A percentile compares a stretch with the other conserved stretches of the same genome.
phyloP scores from a whole-genome alignment of 2,797 vertebrate species.

The Pseudomugil gertrudae region DNA sequence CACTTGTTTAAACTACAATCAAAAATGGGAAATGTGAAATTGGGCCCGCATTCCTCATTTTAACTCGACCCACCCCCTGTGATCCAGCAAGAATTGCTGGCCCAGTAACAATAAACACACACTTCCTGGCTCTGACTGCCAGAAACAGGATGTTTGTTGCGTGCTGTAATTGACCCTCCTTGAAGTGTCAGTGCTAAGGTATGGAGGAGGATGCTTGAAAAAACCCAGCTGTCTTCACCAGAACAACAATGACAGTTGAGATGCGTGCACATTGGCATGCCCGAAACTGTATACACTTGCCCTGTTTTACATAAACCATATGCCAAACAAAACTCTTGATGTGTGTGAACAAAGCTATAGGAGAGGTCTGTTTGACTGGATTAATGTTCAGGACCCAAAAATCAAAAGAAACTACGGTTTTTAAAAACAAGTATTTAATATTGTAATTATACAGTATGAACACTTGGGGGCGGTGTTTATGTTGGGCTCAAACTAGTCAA shows the following conservation, averaged over 20 bases:
- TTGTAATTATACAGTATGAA: slow-evolving; percentile 43
- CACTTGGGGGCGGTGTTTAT: slow-evolving; percentile 61
- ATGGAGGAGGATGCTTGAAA: slow-evolving; percentile 70
- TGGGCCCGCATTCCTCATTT: slow-evolving; percentile 76
- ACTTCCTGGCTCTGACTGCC: slow-evolving; percentile 76
- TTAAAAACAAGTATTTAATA: background rate
- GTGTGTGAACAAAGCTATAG: too few relatives aligned
- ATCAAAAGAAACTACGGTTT: slow-evolving; percentile 17
- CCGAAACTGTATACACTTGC: slow-evolving; percentile 20
- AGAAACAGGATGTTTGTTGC: slow-evolving; percentile 84
- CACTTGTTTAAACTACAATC: slow-evolving; percentile 79
- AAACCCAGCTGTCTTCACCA: slow-evolving; percentile 79
- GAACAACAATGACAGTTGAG: slow-evolving; percentile 54
- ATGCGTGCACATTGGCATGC: slow-evolving; percentile 39
- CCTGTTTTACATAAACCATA: slow-evolving; percentile 17
- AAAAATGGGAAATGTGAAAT: slow-evolving; percentile 82
- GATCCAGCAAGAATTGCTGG: slow-evolving; percentile 62
- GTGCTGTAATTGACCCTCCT: slow-evolving; percentile 83
- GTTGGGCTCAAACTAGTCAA: background rate
- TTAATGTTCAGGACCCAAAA: slow-evolving; percentile 23
- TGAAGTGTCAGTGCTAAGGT: slow-evolving; percentile 80
- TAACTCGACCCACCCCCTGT: slow-evolving; percentile 53
- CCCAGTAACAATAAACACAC: slow-evolving; percentile 84
- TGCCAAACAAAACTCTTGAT: slow-evolving; percentile 5
- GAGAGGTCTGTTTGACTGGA: slow-evolving; percentile 12